phyloP scores from a whole-genome alignment of 2,888 invertebrate genomes.

The Clunio marinus region DNA sequence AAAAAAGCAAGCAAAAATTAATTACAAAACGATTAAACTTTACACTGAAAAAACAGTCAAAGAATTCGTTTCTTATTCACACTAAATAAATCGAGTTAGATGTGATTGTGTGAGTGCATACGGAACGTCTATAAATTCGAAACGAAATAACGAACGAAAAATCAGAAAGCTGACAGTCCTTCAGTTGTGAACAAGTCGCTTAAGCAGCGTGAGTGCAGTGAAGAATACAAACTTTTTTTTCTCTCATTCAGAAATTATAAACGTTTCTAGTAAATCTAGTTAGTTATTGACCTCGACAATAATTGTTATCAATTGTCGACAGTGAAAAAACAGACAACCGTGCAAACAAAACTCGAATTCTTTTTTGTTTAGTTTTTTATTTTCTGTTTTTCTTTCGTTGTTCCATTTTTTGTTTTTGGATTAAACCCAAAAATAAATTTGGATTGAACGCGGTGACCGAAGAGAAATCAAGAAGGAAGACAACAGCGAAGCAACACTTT shows the following conservation, averaged over 20 bases:
- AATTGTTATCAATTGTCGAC: not conserved
- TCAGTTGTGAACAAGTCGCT: constrained; percentile 10
- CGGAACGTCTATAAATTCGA: constrained; percentile 31
- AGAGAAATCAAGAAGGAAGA: not conserved
- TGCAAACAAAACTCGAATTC: not conserved
- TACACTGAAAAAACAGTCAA: too few relatives aligned
- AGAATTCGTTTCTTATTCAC: too few relatives aligned
- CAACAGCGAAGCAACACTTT: not conserved
- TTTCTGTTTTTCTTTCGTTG: constrained; percentile 14
- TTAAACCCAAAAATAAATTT: not conserved
- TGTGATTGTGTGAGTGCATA: not conserved
- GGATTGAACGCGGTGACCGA: not conserved
- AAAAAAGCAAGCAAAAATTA: too few relatives aligned
- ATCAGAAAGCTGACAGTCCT: constrained; percentile 16
- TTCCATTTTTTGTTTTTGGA: constrained; percentile 18
- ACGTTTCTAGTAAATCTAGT: too few relatives aligned
- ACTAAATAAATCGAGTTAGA: too few relatives aligned
- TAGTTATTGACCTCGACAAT: constrained; percentile 12
- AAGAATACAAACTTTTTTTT: not conserved
- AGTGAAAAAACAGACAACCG: not conserved
- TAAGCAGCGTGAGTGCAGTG: constrained; percentile 3
- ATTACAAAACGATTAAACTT: too few relatives aligned
- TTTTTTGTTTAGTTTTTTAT: constrained; percentile 23
- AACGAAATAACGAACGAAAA: constrained; percentile 24
- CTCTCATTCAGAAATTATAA: too few relatives aligned